A percentile compares a stretch with the other conserved stretches of the same genome.
These are phyloP conservation scores for Trichogramma dendrolimi DNA, from an alignment of 2,888 invertebrate species.

Conservation along the genomic window DNA sequence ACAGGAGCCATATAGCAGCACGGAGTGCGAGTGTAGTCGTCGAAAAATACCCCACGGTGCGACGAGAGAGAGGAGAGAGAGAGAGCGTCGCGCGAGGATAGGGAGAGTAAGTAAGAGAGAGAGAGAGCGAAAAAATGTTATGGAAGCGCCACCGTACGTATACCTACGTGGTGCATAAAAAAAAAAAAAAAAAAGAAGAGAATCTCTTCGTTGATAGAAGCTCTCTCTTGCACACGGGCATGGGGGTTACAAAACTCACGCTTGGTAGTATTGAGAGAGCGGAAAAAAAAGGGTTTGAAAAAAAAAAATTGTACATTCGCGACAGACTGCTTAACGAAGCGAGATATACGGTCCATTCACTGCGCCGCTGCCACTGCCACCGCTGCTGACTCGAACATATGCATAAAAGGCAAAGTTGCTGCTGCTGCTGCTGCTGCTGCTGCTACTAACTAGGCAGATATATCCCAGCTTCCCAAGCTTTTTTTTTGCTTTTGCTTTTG, in stretches of 20 bases:
- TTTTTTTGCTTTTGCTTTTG: too few species aligned
- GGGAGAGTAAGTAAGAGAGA: slow-evolving; percentile 8
- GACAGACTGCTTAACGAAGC: slow-evolving; percentile 54
- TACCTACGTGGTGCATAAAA: slow-evolving; percentile 24
- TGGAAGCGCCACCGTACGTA: slow-evolving; percentile 28
- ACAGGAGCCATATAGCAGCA: too few species aligned
- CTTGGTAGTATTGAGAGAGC: slow-evolving; percentile 41
- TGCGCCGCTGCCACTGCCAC: slow-evolving; percentile 18
- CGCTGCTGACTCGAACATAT: slow-evolving; percentile 26
- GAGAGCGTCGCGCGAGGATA: not conserved
- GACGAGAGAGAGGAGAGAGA: slow-evolving; percentile 6
- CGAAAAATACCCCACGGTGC: slow-evolving; percentile 14
- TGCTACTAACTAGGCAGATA: slow-evolving; percentile 37
- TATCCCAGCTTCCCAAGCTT: slow-evolving; percentile 25
- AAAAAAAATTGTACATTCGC: slow-evolving; percentile 32
- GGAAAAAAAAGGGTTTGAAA: slow-evolving; percentile 37
- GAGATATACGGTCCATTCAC: slow-evolving; percentile 50
- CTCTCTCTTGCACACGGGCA: slow-evolving; percentile 23
- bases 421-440: too few species aligned
- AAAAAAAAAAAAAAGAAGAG: slow-evolving; percentile 38
- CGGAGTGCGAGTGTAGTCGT: too few species aligned
- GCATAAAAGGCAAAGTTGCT: slow-evolving; percentile 15
- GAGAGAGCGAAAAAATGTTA: slow-evolving; percentile 24
- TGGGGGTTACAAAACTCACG: slow-evolving; percentile 51
- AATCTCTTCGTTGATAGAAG: slow-evolving; percentile 34